Percentiles rank a stretch among this genome's conserved stretches.
phyloP scores from a whole-genome alignment of 2,797 vertebrate species.

The Urocyon cinereoargenteus region DNA sequence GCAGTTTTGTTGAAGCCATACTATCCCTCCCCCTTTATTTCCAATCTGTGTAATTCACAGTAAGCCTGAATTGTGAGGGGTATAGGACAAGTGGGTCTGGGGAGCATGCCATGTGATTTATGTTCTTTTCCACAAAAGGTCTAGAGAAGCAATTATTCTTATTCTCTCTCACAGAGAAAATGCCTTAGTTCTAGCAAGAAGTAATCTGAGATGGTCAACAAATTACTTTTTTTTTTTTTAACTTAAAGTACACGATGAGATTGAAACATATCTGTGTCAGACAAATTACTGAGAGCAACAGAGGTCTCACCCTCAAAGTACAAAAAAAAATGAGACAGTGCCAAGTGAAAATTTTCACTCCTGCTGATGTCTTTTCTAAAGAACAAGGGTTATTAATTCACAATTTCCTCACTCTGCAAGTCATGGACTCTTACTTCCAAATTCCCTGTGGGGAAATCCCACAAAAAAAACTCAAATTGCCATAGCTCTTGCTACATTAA shows the following conservation, averaged over 20 bases:
- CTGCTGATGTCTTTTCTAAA: neutral
- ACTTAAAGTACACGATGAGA: neutral
- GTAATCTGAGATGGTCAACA: conserved; percentile 22
- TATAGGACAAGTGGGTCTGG: neutral
- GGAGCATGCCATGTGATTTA: neutral
- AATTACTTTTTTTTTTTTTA: neutral
- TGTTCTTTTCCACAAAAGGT: neutral
- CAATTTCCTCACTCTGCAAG: neutral
- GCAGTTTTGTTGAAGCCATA: neutral
- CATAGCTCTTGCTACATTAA: neutral
- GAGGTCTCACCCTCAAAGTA: neutral
- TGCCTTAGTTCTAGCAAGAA: neutral
- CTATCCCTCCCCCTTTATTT: neutral
- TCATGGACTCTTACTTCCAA: neutral
- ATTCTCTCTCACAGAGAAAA: conserved; percentile 1
- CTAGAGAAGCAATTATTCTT: neutral
- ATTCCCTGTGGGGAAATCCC: neutral
- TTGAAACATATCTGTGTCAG: conserved; percentile 22
- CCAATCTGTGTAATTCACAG: neutral
- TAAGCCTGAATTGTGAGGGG: neutral
- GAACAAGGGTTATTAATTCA: neutral
- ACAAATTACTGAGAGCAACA: conserved; percentile 1
- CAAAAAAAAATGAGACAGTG: neutral
- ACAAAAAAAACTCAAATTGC: conserved; percentile 19
- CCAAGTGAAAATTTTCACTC: neutral